Percentiles rank a stretch among this genome's conserved stretches.
These are phyloP conservation scores for Diachasmimorpha longicaudata DNA, from an alignment of 1,140 invertebrate species.

Conservation along the genomic window DNA sequence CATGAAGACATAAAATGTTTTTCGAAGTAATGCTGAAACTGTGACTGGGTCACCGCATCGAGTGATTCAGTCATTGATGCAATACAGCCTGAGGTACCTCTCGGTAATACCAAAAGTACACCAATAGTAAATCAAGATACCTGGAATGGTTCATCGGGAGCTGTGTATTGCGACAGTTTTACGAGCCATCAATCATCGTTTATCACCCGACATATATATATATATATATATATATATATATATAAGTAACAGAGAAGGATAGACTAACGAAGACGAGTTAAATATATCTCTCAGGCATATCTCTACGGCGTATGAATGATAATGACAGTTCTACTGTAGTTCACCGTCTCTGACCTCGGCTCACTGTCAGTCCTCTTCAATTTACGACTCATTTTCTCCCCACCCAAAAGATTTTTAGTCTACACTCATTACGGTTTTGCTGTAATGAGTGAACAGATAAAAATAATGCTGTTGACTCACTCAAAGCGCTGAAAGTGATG, in stretches of 20 bases:
- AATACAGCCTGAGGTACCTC: constrained; percentile 15
- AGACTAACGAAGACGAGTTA: neutral
- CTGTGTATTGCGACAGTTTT: constrained; percentile 54
- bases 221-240: constrained; percentile 47
- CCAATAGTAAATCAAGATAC: constrained; percentile 54
- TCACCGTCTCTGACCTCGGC: neutral
- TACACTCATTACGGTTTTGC: neutral
- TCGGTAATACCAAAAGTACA: neutral
- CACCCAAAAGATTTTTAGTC: neutral
- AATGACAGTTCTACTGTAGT: constrained; percentile 1
- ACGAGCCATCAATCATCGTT: constrained; percentile 56
- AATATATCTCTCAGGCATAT: neutral
- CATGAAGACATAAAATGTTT: neutral
- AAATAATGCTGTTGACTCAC: neutral
- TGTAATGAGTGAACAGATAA: too few relatives aligned
- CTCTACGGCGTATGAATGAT: neutral
- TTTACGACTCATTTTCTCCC: neutral
- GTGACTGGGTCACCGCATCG: constrained; percentile 40
- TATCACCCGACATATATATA: constrained; percentile 49
- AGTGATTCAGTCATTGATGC: neutral
- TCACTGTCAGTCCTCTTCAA: neutral
- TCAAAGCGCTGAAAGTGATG: neutral
- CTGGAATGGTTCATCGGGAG: constrained; percentile 44
- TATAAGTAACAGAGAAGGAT: constrained; percentile 19
- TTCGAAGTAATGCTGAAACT: neutral